Base-by-base conservation (phyloP, 2,113 vertebrate genomes). In the Hydropotes inermis region DNA sequence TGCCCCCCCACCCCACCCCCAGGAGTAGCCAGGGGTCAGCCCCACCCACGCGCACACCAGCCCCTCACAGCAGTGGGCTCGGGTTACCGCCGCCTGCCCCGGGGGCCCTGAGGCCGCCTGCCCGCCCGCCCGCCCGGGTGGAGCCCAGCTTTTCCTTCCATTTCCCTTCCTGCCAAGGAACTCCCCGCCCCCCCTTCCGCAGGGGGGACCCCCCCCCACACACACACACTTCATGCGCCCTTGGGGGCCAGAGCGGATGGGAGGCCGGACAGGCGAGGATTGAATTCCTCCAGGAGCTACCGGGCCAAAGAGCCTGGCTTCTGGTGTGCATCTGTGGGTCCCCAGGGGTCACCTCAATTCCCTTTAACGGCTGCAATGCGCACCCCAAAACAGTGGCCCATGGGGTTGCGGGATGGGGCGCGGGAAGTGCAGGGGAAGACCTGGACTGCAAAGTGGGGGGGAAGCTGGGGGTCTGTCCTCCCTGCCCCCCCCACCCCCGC, bases 111-210 rank as follows among this genome's bases (percentile, higher is more conserved):
- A 93, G 97, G 96, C 96, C 92, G 94, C 70, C 88, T 50, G 97
- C 89, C 96, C 60, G 76, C 96, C 96, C 97, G 97, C 91, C 96
- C 30, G 82, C 96, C 96, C 97, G 97, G 98, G 98, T 97, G 96
- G 97, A 98, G 97, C 96, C 97, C 97, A 76, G 97, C 97, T 97
- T 98, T 97, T 97, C 98, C 97, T 98, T 97, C 96, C 97, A 98
- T 98, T 96, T 96, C 97, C 96, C 97, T 97, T 98, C 96, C 97
- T 97, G 96, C 97, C 97, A 97, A 98, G 97, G 97, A 98, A 96
- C 96, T 98, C 97, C 97, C 97, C 93, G 79, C 91, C 97, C 98
- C 95, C 93, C 97, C 94, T 97, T 98, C 97, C 97, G 91, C 95
- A 87, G 47, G 91, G 95, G 97, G 95, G 27, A 74, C 83, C 92